Conservation (phyloP, 2,888 invertebrate species). For the Pseudanteris insignis region DNA sequence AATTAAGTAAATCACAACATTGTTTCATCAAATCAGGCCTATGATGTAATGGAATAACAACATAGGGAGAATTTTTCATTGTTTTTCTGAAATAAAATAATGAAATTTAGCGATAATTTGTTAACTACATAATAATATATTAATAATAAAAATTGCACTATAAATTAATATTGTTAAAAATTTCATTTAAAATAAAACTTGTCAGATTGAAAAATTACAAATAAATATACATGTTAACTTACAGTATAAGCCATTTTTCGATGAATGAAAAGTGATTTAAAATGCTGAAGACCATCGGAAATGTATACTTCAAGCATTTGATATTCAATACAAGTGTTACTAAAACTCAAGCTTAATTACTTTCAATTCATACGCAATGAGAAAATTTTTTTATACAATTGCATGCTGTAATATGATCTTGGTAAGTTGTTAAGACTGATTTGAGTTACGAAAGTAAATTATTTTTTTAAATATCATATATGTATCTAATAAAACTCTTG, state of each 20-base stretch:
- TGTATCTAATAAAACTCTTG: no score
- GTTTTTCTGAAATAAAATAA: constrained; percentile 48
- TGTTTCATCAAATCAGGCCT: constrained; percentile 76
- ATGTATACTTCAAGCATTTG: not conserved
- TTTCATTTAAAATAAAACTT: no score
- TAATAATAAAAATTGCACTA: constrained; percentile 2
- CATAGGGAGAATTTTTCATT: constrained; percentile 55
- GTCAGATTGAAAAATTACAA: no score
- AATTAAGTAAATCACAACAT: constrained; percentile 81
- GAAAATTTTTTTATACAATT: constrained; percentile 3
- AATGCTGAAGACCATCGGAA: constrained; percentile 12
- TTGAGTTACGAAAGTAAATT: no score
- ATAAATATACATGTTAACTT: constrained; percentile 8
- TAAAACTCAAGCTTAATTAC: constrained; percentile 1
- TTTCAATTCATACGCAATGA: constrained; percentile 6
- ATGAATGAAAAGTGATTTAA: constrained; percentile 8
- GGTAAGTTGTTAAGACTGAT: no score
- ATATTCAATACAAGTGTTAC: constrained; percentile 10
- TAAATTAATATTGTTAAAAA: no score
- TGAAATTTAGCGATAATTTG: no score
- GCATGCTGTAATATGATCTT: constrained; percentile 10
- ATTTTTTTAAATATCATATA: no score
- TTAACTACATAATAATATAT: no score
- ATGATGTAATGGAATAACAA: constrained; percentile 77
- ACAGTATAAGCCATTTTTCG: constrained; percentile 23